A percentile compares a stretch with the other conserved stretches of the same genome.
These are phyloP conservation scores for Trachelus iudaicus DNA, from an alignment of 2,888 invertebrate genomes.

Conservation along the genomic window DNA sequence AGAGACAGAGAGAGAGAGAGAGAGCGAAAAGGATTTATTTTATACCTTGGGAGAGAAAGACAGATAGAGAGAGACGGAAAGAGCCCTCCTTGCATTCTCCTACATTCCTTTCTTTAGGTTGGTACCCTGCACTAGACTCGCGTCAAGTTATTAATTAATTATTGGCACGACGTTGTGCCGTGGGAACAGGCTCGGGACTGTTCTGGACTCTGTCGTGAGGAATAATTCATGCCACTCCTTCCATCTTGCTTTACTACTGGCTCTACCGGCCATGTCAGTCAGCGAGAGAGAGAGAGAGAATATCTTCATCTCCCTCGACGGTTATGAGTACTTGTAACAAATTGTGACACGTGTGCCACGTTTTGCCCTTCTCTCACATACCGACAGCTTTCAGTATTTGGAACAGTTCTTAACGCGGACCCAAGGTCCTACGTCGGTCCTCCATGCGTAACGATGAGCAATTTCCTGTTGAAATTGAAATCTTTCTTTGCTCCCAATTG, in stretches of 20 bases:
- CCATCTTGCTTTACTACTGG: neutral
- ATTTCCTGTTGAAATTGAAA: neutral
- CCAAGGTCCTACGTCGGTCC: neutral
- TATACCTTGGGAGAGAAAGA: too few relatives aligned
- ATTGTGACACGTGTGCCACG: neutral
- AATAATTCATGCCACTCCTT: constrained; percentile 45
- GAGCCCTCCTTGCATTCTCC: neutral
- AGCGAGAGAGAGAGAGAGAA: too few relatives aligned
- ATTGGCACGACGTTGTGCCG: constrained; percentile 53
- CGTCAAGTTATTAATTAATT: constrained; percentile 40
- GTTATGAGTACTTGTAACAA: neutral
- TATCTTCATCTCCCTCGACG: neutral
- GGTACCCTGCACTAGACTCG: neutral
- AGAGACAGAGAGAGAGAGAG: too few relatives aligned
- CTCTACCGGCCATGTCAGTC: neutral
- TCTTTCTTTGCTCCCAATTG: neutral
- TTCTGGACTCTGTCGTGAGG: constrained; percentile 39
- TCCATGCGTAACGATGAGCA: neutral
- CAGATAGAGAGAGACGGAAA: neutral
- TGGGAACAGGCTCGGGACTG: constrained; percentile 42
- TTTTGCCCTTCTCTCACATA: neutral
- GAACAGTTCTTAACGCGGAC: neutral
- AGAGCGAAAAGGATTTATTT: too few relatives aligned
- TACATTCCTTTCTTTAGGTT: neutral
- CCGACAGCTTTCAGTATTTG: neutral